Base-by-base conservation (phyloP, 2,888 invertebrate genomes). In the Thumatha senex region DNA sequence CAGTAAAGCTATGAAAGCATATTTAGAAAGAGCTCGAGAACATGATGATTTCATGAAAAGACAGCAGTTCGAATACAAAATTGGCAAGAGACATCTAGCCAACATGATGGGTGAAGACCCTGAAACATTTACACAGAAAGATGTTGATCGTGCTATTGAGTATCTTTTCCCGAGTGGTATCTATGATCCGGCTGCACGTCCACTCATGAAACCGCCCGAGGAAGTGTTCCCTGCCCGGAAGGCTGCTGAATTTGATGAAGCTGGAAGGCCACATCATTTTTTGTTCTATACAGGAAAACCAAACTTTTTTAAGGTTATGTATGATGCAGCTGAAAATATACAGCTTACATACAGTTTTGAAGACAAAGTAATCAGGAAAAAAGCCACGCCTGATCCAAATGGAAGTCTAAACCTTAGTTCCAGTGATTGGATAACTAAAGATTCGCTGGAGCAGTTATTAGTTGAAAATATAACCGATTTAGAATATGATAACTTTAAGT, bases 31-130 rank as follows among this genome's bases (percentile, higher is more conserved):
- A 72, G 96, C 98, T 7, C 92, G 92, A 70, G 94, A 95, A 72
- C 95, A 98, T 77, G 96, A 97, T 75, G 93, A 94, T 56, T 97
- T 98, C 75, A 96, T 98, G 94, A 93, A 94, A 71, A 93, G 93
- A 58, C 95, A 98, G 83, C 92, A 93, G 44, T 82, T 93, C 10
- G 97, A 98, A 72, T 99, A 94, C 82, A 95, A 97, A 80, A 95
- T 98, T 72, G 99, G 99, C 12, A 97, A 96, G 81, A 92, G 98
- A 31, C 98, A 99, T 91, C 93, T 99, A 58, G 99, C 99, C 0
- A 99, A 98, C 82, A 99, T 99, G 95, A 99, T 99, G 99, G 99
- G 99, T 0, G 95, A 95, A 82, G 96, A 99, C 91, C 95, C 96
- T 0, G 96, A 98, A 72, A 94, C 93, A 0, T 97, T 99, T 78